These are phyloP conservation scores for Threskiornis aethiopicus DNA, from an alignment of 2,797 vertebrate species.

Conservation along the genomic window DNA sequence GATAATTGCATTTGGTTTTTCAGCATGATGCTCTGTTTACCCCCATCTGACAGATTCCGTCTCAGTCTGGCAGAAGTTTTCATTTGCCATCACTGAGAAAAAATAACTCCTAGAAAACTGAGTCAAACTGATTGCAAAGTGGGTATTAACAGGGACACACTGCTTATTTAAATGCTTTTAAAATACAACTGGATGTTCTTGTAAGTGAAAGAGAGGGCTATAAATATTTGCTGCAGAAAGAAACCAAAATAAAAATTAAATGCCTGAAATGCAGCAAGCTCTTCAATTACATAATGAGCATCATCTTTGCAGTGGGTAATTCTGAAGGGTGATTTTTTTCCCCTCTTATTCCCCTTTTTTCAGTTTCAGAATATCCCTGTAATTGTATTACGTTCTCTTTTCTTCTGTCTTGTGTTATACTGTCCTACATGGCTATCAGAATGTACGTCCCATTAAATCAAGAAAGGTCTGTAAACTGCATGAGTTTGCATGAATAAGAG, in stretches of 20 bases:
- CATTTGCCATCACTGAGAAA: not conserved
- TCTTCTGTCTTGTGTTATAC: not conserved
- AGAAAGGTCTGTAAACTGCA: not conserved
- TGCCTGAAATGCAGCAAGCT: not conserved
- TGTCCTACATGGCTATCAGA: not conserved
- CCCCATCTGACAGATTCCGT: not conserved
- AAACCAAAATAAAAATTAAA: conserved; percentile 52
- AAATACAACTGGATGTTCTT: conserved; percentile 52
- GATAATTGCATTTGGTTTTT: not conserved
- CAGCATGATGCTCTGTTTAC: not conserved
- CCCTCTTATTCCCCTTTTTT: not conserved
- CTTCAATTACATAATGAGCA: conserved; percentile 15
- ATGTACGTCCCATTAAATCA: not conserved
- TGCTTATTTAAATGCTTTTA: conserved; percentile 36
- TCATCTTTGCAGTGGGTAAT: not conserved
- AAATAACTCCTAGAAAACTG: conserved; percentile 6
- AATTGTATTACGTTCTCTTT: not conserved
- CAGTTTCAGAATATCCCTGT: not conserved
- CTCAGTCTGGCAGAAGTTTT: not conserved
- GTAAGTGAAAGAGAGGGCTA: conserved; percentile 40
- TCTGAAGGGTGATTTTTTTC: not conserved
- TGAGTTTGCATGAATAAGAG: not conserved
- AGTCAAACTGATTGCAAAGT: conserved; percentile 6
- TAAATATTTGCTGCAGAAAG: conserved; percentile 47
- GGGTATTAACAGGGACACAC: conserved; percentile 39